Base-by-base conservation (phyloP, 2,888 invertebrate genomes). In the Hirtodrosophila trivittata region DNA sequence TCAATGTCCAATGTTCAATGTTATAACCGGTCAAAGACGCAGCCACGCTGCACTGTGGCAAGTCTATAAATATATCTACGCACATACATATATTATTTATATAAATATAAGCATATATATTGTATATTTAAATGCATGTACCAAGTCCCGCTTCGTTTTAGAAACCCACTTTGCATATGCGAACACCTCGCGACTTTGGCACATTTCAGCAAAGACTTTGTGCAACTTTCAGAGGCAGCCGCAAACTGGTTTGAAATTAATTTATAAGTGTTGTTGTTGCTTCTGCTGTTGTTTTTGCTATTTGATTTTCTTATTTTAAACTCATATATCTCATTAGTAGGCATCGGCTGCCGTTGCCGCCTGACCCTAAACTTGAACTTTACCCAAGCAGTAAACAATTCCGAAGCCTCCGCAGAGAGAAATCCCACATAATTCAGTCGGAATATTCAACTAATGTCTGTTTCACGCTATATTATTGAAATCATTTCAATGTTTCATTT, bases 351-450 rank as follows among this genome's bases (percentile, higher is more conserved):
- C 38, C 50, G 18, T 35, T 33, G 16, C 9, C 16, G 30, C 33
- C 37, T 75, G 82, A 85, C 74, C 85, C 76, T 84, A 75, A 81
- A 82, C 81, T 85, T 81, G 82, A 81, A 81, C 82, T 78, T 66
- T 50, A 28, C 21, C 39, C 26, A 50, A 50, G 30, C 57, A 46
- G 38, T 54, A 49, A 51, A 66, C 33, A 47, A 35, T 7, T 6
- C 4, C 2, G 2, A 13, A 13, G 13, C 14, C 14, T 21, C 9
- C 2, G 9, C 5, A 28, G 28, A 32, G 70, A 42, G 70, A 72
- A 70, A 70, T 73, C 50, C 26, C 26, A 7, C 33, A 26, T 13
- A 21, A 21, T 21, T 21, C 2, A 21, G 18, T 5, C 18, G 2
- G 5, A 21, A 5, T 21, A 21, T 21, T 21, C 3, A 2, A 21